Conservation (phyloP, 1,140 invertebrate species). For the Calliphora vicina region DNA sequence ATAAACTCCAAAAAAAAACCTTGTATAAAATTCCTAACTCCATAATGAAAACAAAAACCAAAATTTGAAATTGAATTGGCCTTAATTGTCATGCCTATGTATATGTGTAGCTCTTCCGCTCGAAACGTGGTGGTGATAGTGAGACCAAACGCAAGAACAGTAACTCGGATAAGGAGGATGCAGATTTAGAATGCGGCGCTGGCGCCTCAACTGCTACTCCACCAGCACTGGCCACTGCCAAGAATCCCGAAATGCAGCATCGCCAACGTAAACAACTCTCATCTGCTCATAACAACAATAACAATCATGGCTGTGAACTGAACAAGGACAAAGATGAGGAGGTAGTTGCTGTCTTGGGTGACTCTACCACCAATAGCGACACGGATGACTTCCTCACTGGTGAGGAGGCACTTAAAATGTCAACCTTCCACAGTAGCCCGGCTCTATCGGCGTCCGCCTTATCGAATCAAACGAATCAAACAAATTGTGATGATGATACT, state of each 20-base stretch:
- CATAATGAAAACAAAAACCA: no score
- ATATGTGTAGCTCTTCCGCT: constrained; percentile 50
- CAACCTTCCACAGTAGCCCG: constrained; percentile 47
- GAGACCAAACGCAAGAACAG: constrained; percentile 59
- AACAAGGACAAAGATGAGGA: constrained; percentile 53
- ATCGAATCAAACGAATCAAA: constrained; percentile 59
- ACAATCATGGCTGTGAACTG: constrained; percentile 48
- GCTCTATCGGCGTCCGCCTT: constrained; percentile 49
- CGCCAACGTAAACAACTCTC: constrained; percentile 55
- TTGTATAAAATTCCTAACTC: no score
- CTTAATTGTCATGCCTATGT: no score
- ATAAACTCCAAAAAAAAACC: not conserved
- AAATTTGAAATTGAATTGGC: no score
- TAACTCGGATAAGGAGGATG: constrained; percentile 61
- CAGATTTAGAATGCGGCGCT: constrained; percentile 40
- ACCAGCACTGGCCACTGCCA: constrained; percentile 32
- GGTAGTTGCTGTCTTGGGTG: constrained; percentile 24
- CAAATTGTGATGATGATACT: constrained; percentile 51
- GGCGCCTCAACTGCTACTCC: constrained; percentile 39
- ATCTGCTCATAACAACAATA: constrained; percentile 43
- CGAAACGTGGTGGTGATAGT: constrained; percentile 46
- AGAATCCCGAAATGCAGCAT: constrained; percentile 56
- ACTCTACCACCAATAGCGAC: constrained; percentile 22
- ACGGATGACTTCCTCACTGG: constrained; percentile 38
- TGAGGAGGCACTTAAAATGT: constrained; percentile 30